These are phyloP conservation scores for Orthosia gothica DNA, from an alignment of 2,888 invertebrate genomes.

Conservation along the genomic window DNA sequence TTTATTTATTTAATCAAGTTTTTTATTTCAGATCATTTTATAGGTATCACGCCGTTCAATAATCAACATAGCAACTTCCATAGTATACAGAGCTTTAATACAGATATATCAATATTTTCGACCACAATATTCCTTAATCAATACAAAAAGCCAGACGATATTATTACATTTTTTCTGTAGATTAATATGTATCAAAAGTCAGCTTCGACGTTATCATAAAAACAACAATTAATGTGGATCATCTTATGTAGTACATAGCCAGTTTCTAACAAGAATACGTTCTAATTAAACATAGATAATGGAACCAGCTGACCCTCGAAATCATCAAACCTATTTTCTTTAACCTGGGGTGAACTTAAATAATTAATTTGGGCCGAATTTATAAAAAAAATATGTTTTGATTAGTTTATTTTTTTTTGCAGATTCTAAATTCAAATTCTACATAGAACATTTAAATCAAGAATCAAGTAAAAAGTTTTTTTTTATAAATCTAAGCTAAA, in stretches of 20 bases:
- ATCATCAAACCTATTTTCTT: conserved; percentile 30
- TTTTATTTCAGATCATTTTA: no score
- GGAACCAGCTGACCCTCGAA: conserved; percentile 9
- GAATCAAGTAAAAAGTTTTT: no score
- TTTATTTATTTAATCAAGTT: no score
- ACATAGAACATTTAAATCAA: no score
- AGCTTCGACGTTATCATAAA: conserved; percentile 20
- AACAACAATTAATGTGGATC: conserved; percentile 48
- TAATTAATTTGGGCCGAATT: not conserved
- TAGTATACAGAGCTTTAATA: not conserved
- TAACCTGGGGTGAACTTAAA: conserved; percentile 15
- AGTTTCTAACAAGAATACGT: conserved; percentile 28
- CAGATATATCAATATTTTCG: not conserved
- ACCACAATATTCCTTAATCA: conserved; percentile 7
- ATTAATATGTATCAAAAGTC: conserved; percentile 37
- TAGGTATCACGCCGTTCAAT: not conserved
- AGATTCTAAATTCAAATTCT: no score
- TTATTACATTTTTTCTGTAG: conserved; percentile 35
- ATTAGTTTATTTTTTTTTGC: no score
- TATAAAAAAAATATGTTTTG: no score
- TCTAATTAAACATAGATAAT: conserved; percentile 48
- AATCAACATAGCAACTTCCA: not conserved
- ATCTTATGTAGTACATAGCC: conserved; percentile 28
- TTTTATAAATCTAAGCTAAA: not conserved
- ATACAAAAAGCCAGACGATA: conserved; percentile 40